Conservation (phyloP, 2,113 vertebrate genomes). For the Oryzias celebensis region DNA sequence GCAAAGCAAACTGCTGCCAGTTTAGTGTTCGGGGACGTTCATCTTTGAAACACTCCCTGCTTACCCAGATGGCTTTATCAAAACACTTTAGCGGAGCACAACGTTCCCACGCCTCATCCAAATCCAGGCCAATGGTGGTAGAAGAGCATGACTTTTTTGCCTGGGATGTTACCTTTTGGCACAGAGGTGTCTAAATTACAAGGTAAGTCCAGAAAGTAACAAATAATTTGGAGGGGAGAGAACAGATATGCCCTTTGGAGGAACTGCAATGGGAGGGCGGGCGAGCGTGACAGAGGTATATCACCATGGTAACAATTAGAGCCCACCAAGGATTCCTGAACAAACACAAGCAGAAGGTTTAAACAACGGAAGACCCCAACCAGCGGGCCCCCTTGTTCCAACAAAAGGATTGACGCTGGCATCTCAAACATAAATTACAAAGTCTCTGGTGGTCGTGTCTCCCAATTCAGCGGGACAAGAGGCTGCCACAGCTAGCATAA, state of each 20-base stretch:
- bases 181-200: conserved; percentile 41
- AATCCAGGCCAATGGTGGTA: conserved; percentile 40
- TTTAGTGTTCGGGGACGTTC: conserved; percentile 51
- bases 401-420: conserved; percentile 47
- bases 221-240: conserved; percentile 11
- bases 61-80: conserved; percentile 65
- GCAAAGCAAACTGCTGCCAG: conserved; percentile 55
- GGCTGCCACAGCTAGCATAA: conserved; percentile 26
- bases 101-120: conserved; percentile 56
- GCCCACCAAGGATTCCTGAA: conserved; percentile 58
- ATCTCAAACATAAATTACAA: conserved; percentile 71
- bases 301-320: conserved; percentile 70
- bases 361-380: conserved; percentile 38
- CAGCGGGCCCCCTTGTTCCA: conserved; percentile 44
- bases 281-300: conserved; percentile 27
- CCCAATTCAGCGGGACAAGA: conserved; percentile 56
- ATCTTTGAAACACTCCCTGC: conserved; percentile 49
- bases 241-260: conserved; percentile 42
- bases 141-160: conserved; percentile 31
- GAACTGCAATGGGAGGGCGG: conserved; percentile 32
- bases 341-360: conserved; percentile 51
- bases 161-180: conserved; percentile 43
- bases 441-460: conserved; percentile 64
- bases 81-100: conserved; percentile 55
- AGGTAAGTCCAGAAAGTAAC: conserved; percentile 46